Evolutionary conservation across 2,113 vertebrate genomes (phyloP).

Genomic region (Calyptommatus sinebrachiatus): DNA sequence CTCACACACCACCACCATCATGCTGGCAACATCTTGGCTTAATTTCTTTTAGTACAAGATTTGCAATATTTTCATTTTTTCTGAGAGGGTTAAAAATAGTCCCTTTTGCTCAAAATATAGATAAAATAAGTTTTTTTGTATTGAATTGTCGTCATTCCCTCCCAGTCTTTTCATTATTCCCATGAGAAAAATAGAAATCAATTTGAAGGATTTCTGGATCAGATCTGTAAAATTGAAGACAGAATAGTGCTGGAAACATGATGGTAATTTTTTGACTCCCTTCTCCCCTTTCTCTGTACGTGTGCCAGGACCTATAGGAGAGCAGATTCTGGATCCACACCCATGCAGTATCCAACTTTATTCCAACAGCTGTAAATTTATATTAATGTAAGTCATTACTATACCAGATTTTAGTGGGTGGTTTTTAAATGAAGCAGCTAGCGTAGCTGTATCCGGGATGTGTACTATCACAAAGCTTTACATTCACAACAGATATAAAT

Average conservation of each 20-base stretch:
- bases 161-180: constrained; percentile 13
- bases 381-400: constrained; percentile 6
- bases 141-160: neutral
- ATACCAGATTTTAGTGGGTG: neutral
- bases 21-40: neutral
- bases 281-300: neutral
- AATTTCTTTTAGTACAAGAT: neutral
- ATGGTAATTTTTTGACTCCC: constrained; percentile 18
- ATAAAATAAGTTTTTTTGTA: constrained; percentile 10
- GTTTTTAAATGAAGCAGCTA: neutral
- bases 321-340: neutral
- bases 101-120: constrained; percentile 21
- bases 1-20: no score
- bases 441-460: neutral
- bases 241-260: constrained; percentile 30
- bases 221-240: constrained; percentile 39
- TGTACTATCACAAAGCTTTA: no score
- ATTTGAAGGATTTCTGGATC: constrained; percentile 32
- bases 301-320: neutral
- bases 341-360: neutral
- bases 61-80: constrained; percentile 7
- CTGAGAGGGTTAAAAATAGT: neutral
- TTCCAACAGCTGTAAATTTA: constrained; percentile 28
- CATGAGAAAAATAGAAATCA: constrained; percentile 2
- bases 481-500: neutral